Evolutionary conservation across 2,888 invertebrate species (phyloP).

Genomic region (Phortica magna): DNA sequence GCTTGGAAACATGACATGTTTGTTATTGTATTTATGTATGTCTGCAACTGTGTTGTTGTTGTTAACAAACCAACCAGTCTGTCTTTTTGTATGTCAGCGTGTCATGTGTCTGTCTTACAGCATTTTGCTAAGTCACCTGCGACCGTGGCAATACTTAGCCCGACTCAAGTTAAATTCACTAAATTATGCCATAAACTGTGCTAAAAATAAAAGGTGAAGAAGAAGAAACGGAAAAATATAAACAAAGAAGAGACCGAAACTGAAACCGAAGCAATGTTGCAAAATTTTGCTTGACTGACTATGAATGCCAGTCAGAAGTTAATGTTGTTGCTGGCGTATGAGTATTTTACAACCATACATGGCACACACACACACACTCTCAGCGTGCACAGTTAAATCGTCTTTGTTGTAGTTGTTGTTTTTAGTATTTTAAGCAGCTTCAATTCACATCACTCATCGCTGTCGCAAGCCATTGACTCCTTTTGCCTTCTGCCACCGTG

Average conservation of each 20-base stretch:
- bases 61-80: neutral
- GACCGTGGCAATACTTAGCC: neutral
- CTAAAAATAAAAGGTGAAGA: neutral
- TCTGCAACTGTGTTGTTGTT: too few relatives aligned
- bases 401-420: neutral
- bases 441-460: constrained; percentile 36
- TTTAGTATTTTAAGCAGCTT: constrained; percentile 39
- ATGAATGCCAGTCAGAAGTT: constrained; percentile 53
- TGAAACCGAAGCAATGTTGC: neutral
- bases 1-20: too few relatives aligned
- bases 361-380: neutral
- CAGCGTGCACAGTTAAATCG: neutral
- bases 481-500: neutral
- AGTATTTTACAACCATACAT: constrained; percentile 21
- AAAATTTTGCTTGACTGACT: constrained; percentile 51
- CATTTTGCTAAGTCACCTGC: neutral
- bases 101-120: neutral
- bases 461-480: neutral
- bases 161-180: neutral
- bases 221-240: neutral
- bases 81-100: neutral
- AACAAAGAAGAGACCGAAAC: neutral
- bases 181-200: neutral
- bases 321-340: constrained; percentile 62
- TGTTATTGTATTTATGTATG: too few relatives aligned